phyloP scores from a whole-genome alignment of 2,797 vertebrate species.

The Schizopygopsis malacanthus region DNA sequence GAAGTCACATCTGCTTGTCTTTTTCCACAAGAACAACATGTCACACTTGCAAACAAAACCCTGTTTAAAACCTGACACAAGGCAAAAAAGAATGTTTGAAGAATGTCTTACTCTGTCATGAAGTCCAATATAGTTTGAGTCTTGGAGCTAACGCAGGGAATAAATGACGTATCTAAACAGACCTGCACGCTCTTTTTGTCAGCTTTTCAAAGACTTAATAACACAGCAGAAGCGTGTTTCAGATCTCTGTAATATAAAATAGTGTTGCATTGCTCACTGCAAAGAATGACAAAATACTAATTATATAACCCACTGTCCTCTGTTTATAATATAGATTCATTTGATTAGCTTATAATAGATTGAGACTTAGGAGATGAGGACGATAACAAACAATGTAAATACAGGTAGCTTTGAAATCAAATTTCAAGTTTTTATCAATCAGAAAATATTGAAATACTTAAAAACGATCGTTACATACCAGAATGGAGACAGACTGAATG shows the following conservation, averaged over 20 bases:
- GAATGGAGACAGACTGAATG: not conserved
- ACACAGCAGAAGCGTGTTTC: not conserved
- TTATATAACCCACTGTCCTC: not conserved
- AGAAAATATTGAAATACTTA: not conserved
- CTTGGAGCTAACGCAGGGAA: not conserved
- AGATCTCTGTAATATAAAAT: conserved; percentile 1
- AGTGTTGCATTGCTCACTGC: not conserved
- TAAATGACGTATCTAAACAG: conserved; percentile 20
- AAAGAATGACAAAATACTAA: not conserved
- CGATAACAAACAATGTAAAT: not conserved
- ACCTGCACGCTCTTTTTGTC: conserved; percentile 12
- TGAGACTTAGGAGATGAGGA: not conserved
- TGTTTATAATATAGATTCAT: conserved; percentile 4
- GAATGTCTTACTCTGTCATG: not conserved
- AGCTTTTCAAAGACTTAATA: conserved; percentile 18
- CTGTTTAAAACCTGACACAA: not conserved
- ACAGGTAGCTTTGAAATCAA: not conserved
- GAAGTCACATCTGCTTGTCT: conserved; percentile 21
- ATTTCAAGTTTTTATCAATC: not conserved
- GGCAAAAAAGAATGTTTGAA: not conserved
- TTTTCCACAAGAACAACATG: conserved; percentile 16
- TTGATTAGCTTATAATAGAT: not conserved
- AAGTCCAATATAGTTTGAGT: conserved; percentile 16
- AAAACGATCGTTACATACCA: not conserved
- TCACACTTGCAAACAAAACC: conserved; percentile 1